A percentile compares a stretch with the other conserved stretches of the same genome.
phyloP scores from a whole-genome alignment of 2,113 vertebrate species.

The Gobiocypris rarus region DNA sequence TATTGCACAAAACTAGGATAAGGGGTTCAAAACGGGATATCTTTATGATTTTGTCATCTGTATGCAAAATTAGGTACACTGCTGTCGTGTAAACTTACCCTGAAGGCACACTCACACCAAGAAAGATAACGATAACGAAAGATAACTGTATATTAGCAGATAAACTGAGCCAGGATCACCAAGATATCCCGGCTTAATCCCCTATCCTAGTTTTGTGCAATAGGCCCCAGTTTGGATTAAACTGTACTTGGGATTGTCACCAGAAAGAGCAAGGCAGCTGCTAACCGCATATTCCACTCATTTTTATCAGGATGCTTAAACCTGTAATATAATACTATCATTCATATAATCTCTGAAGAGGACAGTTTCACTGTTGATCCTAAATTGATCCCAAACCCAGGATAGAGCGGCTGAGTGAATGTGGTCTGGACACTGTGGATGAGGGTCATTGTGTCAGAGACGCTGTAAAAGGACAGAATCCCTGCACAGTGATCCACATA shows the following conservation, averaged over 20 bases:
- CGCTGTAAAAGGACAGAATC: background rate
- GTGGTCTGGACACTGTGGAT: background rate
- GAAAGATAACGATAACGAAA: no score
- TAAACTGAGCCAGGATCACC: no score
- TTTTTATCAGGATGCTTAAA: background rate
- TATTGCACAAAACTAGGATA: no score
- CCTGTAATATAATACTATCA: background rate
- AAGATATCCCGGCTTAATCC: no score
- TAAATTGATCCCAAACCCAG: background rate
- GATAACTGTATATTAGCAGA: no score
- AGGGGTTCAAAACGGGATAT: no score
- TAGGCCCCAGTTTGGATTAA: background rate
- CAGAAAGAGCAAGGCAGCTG: background rate
- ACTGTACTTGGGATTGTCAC: background rate
- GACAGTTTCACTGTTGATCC: background rate
- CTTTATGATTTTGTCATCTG: no score
- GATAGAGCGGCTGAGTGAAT: conserved; percentile 5
- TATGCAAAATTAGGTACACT: no score
- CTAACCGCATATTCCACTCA: background rate
- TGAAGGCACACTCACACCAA: no score
- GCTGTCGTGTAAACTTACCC: no score
- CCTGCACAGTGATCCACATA: background rate
- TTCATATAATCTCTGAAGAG: background rate
- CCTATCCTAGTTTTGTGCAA: no score
- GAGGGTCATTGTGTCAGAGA: background rate